phyloP scores from a whole-genome alignment of 2,113 vertebrate genomes.

The Origma solitaria region DNA sequence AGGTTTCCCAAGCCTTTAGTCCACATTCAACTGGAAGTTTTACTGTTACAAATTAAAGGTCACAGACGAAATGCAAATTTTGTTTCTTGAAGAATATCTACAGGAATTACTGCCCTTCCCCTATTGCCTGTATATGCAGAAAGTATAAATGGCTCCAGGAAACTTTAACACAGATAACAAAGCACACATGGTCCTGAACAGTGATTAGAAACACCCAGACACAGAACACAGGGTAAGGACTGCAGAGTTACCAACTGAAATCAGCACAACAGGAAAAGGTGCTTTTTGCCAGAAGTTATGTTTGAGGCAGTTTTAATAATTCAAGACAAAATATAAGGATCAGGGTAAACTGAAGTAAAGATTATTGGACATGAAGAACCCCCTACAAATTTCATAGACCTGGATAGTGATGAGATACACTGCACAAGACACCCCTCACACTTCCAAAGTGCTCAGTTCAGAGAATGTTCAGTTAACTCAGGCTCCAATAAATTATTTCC shows the following conservation, averaged over 20 bases:
- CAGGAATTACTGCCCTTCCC: not conserved
- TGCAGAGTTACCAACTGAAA: not conserved
- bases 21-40: not conserved
- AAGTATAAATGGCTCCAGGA: not conserved
- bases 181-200: not conserved
- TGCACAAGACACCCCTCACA: fast-evolving
- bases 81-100: not conserved
- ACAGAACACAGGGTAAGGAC: not conserved
- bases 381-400: not conserved
- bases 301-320: not conserved
- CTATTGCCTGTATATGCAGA: not conserved
- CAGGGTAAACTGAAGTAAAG: not conserved
- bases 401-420: fast-evolving
- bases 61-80: not conserved
- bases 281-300: not conserved
- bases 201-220: not conserved
- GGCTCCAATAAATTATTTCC: not conserved
- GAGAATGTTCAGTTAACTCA: not conserved
- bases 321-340: not conserved
- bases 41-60: not conserved
- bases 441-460: not conserved
- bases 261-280: not conserved
- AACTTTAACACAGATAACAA: not conserved
- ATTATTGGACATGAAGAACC: not conserved
- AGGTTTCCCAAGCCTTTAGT: not conserved